These are phyloP conservation scores for Euthynnus affinis DNA, from an alignment of 2,797 vertebrate genomes.

Conservation along the genomic window DNA sequence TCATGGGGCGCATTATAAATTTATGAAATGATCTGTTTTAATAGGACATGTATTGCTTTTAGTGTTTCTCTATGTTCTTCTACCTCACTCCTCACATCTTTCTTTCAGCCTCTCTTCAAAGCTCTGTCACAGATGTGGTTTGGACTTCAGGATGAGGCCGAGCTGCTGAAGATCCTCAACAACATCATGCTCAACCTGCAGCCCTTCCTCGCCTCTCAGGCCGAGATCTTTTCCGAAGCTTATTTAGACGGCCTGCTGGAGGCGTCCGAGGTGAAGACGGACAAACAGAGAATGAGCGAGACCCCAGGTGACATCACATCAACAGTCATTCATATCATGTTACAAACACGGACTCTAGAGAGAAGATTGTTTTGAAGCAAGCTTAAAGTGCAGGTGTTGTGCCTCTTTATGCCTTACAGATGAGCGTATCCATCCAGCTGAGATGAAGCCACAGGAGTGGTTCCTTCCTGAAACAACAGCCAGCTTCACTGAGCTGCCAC, in stretches of 20 bases:
- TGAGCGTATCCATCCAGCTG: slow-evolving; percentile 77
- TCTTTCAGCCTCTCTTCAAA: slow-evolving; percentile 90
- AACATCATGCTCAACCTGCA: slow-evolving; percentile 84
- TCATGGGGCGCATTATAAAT: no score
- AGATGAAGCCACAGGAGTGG: slow-evolving; percentile 89
- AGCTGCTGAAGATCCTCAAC: slow-evolving; percentile 87
- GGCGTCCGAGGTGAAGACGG: slow-evolving; percentile 86
- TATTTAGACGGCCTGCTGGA: slow-evolving; percentile 84
- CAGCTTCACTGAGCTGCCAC: slow-evolving; percentile 82
- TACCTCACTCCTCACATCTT: not conserved
- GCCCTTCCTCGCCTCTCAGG: slow-evolving; percentile 84
- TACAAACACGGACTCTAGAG: not conserved
- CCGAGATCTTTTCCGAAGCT: slow-evolving; percentile 82
- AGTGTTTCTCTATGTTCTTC: not conserved
- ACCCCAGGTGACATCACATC: slow-evolving; percentile 83
- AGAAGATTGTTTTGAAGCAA: not conserved
- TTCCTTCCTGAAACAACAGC: slow-evolving; percentile 88
- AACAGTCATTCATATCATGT: not conserved
- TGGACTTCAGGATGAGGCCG: slow-evolving; percentile 89
- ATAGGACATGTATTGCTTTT: not conserved
- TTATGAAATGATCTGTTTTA: not conserved
- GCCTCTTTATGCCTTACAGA: slow-evolving; percentile 72
- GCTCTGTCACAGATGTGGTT: slow-evolving; percentile 88
- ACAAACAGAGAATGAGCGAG: slow-evolving; percentile 85
- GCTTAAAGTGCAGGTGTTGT: not conserved